A percentile compares a stretch with the other conserved stretches of the same genome.
These are phyloP conservation scores for Micropoecilia bifurca DNA, from an alignment of 2,797 vertebrate genomes.

Conservation along the genomic window DNA sequence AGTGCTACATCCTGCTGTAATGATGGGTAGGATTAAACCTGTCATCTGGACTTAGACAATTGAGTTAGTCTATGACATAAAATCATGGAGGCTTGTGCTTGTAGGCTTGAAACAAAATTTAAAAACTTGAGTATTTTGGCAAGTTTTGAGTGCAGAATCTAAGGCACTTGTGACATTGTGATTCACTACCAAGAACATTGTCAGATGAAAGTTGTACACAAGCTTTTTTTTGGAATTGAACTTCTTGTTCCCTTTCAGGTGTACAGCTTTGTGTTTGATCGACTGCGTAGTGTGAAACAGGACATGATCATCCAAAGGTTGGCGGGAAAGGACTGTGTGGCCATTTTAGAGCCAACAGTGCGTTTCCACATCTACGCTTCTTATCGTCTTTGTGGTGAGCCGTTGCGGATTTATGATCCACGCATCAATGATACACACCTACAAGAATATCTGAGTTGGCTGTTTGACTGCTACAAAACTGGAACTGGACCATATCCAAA, in stretches of 20 bases:
- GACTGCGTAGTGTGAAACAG: slow-evolving; percentile 88
- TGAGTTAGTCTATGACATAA: background rate
- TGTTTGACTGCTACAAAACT: slow-evolving; percentile 83
- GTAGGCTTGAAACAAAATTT: background rate
- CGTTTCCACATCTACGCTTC: slow-evolving; percentile 86
- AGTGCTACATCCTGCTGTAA: background rate
- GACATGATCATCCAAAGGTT: slow-evolving; percentile 87
- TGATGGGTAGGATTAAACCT: background rate
- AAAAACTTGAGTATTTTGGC: background rate
- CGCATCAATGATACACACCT: slow-evolving; percentile 86
- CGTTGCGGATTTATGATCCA: slow-evolving; percentile 75
- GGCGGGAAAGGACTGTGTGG: slow-evolving; percentile 67
- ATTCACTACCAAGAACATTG: background rate
- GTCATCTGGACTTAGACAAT: too few species aligned
- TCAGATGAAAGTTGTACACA: background rate
- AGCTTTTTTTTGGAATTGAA: background rate
- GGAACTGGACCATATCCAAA: slow-evolving; percentile 64
- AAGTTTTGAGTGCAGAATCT: background rate
- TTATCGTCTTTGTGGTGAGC: slow-evolving; percentile 75
- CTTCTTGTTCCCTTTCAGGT: slow-evolving; percentile 67
- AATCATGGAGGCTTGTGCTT: background rate
- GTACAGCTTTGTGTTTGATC: slow-evolving; percentile 87
- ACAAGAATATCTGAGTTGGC: slow-evolving; percentile 88
- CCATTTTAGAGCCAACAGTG: slow-evolving; percentile 82
- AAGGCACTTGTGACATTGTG: background rate